Percentiles rank a stretch among this genome's conserved stretches.
Conservation (phyloP, 2,113 vertebrate genomes). For the Amphilophus citrinellus region DNA sequence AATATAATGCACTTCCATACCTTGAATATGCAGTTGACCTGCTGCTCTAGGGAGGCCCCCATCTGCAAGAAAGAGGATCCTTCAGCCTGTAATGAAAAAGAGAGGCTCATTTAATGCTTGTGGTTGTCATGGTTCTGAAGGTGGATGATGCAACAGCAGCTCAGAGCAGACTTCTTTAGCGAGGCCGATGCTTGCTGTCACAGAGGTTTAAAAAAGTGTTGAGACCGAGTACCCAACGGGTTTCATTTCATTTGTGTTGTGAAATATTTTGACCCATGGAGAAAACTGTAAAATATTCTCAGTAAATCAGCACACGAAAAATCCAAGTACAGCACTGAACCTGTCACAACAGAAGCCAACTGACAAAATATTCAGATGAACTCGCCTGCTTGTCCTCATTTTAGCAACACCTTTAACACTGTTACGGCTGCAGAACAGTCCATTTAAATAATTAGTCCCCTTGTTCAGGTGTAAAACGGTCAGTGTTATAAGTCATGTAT, state of each 20-base stretch:
- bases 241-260: neutral
- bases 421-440: neutral
- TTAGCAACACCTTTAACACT: neutral
- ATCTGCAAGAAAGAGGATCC: constrained; percentile 95
- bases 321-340: neutral
- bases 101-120: constrained; percentile 16
- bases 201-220: neutral
- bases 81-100: constrained; percentile 83
- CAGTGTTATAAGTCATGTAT: neutral
- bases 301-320: neutral
- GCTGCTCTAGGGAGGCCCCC: constrained; percentile 96
- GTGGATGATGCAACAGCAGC: neutral
- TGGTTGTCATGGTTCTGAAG: neutral
- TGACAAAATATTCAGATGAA: neutral
- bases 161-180: neutral
- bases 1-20: constrained; percentile 46
- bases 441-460: constrained; percentile 2
- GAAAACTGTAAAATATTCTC: neutral
- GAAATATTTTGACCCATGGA: neutral
- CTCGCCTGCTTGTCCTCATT: neutral
- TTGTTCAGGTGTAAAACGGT: neutral
- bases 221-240: neutral
- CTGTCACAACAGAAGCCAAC: neutral
- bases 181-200: neutral
- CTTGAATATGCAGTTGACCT: constrained; percentile 96